phyloP scores from a whole-genome alignment of 2,797 vertebrate genomes.

The Sebastolobus altivelis region DNA sequence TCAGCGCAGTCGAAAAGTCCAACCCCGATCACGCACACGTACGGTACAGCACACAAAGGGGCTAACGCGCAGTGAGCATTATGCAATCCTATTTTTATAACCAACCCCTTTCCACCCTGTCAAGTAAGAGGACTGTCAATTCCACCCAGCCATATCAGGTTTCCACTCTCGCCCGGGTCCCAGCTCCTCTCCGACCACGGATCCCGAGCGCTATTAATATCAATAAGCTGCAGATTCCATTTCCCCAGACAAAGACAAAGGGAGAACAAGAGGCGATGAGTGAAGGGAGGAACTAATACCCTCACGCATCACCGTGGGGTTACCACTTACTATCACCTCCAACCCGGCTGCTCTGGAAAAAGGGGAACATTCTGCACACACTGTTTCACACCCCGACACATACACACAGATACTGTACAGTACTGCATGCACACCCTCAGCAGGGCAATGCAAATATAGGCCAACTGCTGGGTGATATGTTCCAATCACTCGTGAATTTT shows the following conservation, averaged over 20 bases:
- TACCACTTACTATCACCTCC: slow-evolving; percentile 75
- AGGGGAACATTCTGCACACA: slow-evolving; percentile 58
- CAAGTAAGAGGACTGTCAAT: slow-evolving; percentile 84
- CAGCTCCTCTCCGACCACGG: slow-evolving; percentile 84
- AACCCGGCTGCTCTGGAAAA: slow-evolving; percentile 64
- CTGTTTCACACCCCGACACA: not conserved
- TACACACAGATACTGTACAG: not conserved
- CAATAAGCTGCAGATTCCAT: slow-evolving; percentile 89
- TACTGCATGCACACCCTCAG: not conserved
- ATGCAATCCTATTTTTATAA: slow-evolving; percentile 82
- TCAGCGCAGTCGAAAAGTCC: slow-evolving; percentile 7
- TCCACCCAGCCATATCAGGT: slow-evolving; percentile 82
- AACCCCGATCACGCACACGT: not conserved
- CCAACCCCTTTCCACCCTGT: slow-evolving; percentile 80
- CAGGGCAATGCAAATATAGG: slow-evolving; percentile 19
- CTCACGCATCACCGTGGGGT: slow-evolving; percentile 79
- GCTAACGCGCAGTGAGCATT: slow-evolving; percentile 77
- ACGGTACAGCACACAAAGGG: slow-evolving; percentile 56
- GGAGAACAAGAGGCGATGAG: slow-evolving; percentile 58
- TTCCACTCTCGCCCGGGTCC: slow-evolving; percentile 77
- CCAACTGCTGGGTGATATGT: slow-evolving; percentile 20
- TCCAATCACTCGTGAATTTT: slow-evolving; percentile 18
- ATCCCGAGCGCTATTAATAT: slow-evolving; percentile 91
- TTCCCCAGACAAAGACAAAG: slow-evolving; percentile 87
- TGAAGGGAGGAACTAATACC: slow-evolving; percentile 66